Evolutionary conservation across 1,140 invertebrate species (phyloP).

Genomic region (Pseudomyrmex sp.): DNA sequence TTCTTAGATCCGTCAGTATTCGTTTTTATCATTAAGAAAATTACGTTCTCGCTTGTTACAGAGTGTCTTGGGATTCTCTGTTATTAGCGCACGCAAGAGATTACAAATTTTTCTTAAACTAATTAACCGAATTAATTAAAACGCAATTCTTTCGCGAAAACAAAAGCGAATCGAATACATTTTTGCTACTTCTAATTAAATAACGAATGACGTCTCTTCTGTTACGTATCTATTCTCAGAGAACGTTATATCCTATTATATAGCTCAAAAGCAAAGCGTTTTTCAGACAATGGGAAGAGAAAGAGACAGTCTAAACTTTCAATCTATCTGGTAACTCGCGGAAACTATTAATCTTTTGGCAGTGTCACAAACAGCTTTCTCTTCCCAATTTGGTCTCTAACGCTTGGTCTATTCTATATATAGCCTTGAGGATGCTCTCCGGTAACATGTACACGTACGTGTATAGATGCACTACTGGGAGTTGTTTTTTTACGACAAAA

Average conservation of each 20-base stretch:
- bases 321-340: not conserved
- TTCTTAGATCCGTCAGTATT: not conserved
- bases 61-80: not conserved
- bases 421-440: not conserved
- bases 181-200: not conserved
- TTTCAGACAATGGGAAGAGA: too few relatives aligned
- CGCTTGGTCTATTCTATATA: not conserved
- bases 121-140: too few relatives aligned
- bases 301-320: not conserved
- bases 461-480: not conserved
- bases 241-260: not conserved
- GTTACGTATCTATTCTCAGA: too few relatives aligned
- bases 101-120: not conserved
- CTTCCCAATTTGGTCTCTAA: not conserved
- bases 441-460: not conserved
- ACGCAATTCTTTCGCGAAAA: too few relatives aligned
- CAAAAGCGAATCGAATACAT: too few relatives aligned
- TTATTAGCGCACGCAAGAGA: too few relatives aligned
- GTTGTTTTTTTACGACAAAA: constrained; percentile 6
- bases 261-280: too few relatives aligned
- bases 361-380: not conserved
- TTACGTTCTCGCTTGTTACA: not conserved
- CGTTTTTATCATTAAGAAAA: not conserved
- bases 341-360: constrained; percentile 9
- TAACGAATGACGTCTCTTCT: not conserved